Evolutionary conservation across 2,113 vertebrate species (phyloP).

Genomic region (Oreochromis tanganicae): DNA sequence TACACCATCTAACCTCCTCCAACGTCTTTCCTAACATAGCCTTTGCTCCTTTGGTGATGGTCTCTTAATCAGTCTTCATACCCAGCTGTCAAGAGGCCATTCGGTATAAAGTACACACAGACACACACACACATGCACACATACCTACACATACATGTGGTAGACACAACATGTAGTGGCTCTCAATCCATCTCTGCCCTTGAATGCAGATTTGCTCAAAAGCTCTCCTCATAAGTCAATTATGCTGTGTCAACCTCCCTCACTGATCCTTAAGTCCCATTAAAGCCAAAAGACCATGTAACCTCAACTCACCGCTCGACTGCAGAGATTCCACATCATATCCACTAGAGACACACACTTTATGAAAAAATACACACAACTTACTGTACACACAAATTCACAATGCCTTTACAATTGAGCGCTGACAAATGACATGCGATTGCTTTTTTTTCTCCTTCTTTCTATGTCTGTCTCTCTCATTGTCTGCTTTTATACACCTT

Average conservation of each 20-base stretch:
- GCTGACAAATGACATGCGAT: background rate
- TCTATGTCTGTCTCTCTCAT: background rate
- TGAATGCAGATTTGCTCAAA: background rate
- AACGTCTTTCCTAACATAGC: constrained; percentile 31
- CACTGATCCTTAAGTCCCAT: constrained; percentile 30
- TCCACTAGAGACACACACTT: background rate
- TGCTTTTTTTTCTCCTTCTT: background rate
- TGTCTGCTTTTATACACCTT: background rate
- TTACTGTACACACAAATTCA: background rate
- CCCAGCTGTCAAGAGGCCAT: constrained; percentile 20
- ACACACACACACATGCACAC: fast-evolving
- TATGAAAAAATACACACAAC: background rate
- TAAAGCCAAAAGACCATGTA: constrained; percentile 20
- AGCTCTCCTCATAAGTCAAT: constrained; percentile 9
- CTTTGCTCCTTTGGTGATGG: constrained; percentile 5
- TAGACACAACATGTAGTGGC: background rate
- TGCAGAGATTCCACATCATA: constrained; percentile 16
- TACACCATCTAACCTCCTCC: constrained; percentile 14
- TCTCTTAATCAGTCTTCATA: background rate
- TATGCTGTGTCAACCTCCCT: constrained; percentile 15
- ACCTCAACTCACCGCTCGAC: constrained; percentile 18
- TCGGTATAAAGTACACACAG: background rate
- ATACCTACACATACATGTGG: background rate
- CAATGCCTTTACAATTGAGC: background rate
- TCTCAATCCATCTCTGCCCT: background rate